Evolutionary conservation across 92 coral and sea anemone species (phyloP).

Genomic region (Phenganax subtilis): DNA sequence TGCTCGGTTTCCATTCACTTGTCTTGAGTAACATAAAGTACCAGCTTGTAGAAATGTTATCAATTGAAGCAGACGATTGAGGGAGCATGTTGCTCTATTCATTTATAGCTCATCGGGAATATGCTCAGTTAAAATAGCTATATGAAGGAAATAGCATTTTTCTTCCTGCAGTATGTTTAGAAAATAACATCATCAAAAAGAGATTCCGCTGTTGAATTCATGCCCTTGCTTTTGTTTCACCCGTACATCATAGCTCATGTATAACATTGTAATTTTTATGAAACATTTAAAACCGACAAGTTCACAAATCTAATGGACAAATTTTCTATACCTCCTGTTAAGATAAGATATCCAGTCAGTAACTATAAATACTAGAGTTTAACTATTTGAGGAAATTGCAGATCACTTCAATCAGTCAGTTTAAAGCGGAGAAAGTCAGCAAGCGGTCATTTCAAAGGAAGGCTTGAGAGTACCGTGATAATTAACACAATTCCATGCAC

Average conservation of each 20-base stretch:
- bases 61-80: neutral
- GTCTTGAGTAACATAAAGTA: slow-evolving; percentile 10
- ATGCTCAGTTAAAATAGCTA: neutral
- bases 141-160: neutral
- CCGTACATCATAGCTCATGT: too few relatives aligned
- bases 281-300: too few relatives aligned
- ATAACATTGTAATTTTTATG: too few relatives aligned
- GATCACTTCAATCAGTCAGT: neutral
- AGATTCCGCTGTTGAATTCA: neutral
- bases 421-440: neutral
- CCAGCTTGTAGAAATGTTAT: slow-evolving; percentile 15
- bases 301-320: too few relatives aligned
- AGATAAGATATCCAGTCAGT: too few relatives aligned
- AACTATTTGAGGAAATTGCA: too few relatives aligned
- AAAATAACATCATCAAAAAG: neutral
- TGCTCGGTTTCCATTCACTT: slow-evolving; percentile 11
- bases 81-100: slow-evolving; percentile 1
- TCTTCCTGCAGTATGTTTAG: neutral
- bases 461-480: slow-evolving; percentile 13
- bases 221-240: too few relatives aligned
- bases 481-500: slow-evolving; percentile 33
- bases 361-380: too few relatives aligned
- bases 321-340: too few relatives aligned
- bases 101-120: neutral
- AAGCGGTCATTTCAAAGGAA: slow-evolving; percentile 22